A percentile compares a stretch with the other conserved stretches of the same genome.
Evolutionary conservation across 2,113 vertebrate genomes (phyloP).

Genomic region (Psephotus haematonotus): DNA sequence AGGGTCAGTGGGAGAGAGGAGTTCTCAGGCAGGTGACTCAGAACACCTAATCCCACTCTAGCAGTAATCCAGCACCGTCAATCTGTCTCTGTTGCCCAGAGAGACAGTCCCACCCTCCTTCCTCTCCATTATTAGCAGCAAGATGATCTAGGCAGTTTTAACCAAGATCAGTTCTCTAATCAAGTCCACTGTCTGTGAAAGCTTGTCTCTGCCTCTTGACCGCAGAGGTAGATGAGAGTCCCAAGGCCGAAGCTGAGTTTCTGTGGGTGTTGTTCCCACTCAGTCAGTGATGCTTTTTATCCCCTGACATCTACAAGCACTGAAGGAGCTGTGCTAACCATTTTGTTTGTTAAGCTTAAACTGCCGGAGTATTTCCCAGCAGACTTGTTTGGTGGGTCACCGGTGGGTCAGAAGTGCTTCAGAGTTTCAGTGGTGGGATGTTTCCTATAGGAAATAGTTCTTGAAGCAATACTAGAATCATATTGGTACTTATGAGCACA

Average conservation of each 20-base stretch:
- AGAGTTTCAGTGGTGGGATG: neutral
- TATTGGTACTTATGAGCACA: neutral
- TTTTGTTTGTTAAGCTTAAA: neutral
- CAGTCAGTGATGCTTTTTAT: neutral
- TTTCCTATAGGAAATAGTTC: neutral
- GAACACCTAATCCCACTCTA: neutral
- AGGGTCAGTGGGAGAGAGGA: neutral
- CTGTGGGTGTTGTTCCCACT: slow-evolving; percentile 24
- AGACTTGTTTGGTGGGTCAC: neutral
- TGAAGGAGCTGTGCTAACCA: neutral
- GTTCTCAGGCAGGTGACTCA: neutral
- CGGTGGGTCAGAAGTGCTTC: neutral
- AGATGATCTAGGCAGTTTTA: slow-evolving; percentile 52
- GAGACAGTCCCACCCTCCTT: neutral
- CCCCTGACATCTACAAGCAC: neutral
- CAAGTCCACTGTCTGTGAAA: slow-evolving; percentile 13
- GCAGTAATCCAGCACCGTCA: neutral
- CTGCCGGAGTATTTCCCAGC: neutral
- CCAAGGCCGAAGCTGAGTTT: slow-evolving; percentile 7
- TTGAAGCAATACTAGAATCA: neutral
- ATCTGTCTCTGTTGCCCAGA: neutral
- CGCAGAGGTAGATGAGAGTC: neutral
- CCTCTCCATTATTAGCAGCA: neutral
- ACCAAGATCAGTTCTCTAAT: slow-evolving; percentile 54
- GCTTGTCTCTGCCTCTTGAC: slow-evolving; percentile 3